Conservation (phyloP, 35 echinoderm and acorn worm species). For the Apostichopus parvimensis region DNA sequence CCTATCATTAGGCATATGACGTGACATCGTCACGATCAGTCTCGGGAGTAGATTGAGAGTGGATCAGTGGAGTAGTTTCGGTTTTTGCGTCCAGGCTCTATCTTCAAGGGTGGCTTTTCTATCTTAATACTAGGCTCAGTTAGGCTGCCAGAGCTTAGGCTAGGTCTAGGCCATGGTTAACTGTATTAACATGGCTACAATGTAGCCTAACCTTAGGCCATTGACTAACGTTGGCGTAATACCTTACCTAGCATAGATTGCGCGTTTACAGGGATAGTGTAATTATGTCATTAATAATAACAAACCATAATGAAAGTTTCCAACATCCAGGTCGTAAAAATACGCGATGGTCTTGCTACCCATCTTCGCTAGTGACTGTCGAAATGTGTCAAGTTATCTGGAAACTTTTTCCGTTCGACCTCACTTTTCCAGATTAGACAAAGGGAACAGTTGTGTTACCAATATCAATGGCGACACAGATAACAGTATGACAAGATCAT, state of each 20-base stretch:
- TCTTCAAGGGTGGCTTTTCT: no score
- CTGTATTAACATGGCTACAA: no score
- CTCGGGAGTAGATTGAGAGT: not conserved
- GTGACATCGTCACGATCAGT: no score
- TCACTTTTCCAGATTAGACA: slow-evolving; percentile 17
- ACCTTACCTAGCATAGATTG: no score
- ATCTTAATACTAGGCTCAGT: not conserved
- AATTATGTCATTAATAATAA: not conserved
- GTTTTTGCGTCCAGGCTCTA: not conserved
- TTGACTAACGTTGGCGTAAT: no score
- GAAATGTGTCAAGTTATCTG: not conserved
- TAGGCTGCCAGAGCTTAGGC: not conserved
- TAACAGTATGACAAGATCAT: no score
- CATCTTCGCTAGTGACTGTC: slow-evolving; percentile 52
- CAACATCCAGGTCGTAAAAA: slow-evolving; percentile 98
- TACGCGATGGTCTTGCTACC: slow-evolving; percentile 88
- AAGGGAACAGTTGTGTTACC: not conserved
- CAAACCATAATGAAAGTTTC: slow-evolving; percentile 99
- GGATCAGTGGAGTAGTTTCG: not conserved
- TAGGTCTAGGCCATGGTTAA: not conserved
- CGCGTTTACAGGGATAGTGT: no score
- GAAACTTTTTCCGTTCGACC: not conserved
- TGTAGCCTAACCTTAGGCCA: no score
- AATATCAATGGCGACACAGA: no score
- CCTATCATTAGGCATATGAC: no score